These are phyloP conservation scores for Hydropsyche tenuis DNA, from an alignment of 1,140 invertebrate species.

Conservation along the genomic window DNA sequence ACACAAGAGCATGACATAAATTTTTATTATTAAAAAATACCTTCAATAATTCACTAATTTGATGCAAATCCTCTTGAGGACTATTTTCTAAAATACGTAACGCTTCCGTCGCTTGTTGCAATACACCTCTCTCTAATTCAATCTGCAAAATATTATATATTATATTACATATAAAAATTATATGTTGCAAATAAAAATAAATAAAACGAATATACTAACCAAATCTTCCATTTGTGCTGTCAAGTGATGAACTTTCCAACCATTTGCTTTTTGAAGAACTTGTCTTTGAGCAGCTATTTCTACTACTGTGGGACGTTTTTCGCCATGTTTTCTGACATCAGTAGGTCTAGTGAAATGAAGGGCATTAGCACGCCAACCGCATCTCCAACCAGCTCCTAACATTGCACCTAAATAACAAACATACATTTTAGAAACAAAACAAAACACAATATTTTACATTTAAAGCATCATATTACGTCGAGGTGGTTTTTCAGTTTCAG, in stretches of 20 bases:
- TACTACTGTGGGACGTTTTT: conserved; percentile 80
- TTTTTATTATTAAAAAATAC: conserved; percentile 54
- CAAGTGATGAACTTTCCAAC: conserved; percentile 94
- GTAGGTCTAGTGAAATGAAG: conserved; percentile 86
- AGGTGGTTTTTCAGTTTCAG: conserved; percentile 43
- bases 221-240: conserved; percentile 92
- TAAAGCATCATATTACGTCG: no score
- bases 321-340: conserved; percentile 88
- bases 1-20: not conserved
- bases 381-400: conserved; percentile 58
- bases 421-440: not conserved
- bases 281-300: conserved; percentile 90
- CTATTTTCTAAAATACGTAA: conserved; percentile 72
- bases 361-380: conserved; percentile 68
- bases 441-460: no score
- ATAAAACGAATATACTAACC: conserved; percentile 59
- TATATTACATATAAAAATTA: no score
- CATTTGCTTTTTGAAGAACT: conserved; percentile 87
- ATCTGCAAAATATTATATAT: conserved; percentile 30
- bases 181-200: no score
- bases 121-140: conserved; percentile 67
- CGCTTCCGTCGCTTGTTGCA: conserved; percentile 69
- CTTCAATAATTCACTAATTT: conserved; percentile 79
- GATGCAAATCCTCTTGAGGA: conserved; percentile 69
- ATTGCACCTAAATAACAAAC: conserved; percentile 53